Conservation (phyloP, 2,113 vertebrate species). For the Aythya baeri region DNA sequence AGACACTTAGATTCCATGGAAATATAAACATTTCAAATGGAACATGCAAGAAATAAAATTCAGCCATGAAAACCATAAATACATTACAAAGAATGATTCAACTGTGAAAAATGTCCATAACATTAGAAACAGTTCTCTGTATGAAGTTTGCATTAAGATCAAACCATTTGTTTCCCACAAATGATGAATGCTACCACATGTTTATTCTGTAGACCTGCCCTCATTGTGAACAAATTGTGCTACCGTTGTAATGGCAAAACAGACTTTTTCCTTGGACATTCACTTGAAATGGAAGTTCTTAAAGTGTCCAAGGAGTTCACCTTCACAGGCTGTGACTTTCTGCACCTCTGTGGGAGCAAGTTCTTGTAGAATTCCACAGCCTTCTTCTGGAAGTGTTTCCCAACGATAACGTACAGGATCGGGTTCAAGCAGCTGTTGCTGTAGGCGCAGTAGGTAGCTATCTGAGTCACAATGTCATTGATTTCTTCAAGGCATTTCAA, state of each 20-base stretch:
- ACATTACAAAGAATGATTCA: background rate
- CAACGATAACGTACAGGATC: conserved; percentile 91
- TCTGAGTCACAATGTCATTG: conserved; percentile 81
- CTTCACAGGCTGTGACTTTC: conserved; percentile 1
- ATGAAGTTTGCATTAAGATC: background rate
- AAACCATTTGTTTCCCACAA: background rate
- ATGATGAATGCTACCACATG: background rate
- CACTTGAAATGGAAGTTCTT: conserved; percentile 72
- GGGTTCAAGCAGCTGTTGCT: conserved; percentile 97
- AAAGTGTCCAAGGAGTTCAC: conserved; percentile 68
- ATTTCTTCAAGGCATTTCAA: conserved; percentile 53
- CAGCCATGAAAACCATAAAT: background rate
- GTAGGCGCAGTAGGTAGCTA: conserved; percentile 82
- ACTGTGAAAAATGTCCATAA: background rate
- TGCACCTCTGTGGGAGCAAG: conserved; percentile 33
- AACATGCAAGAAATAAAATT: background rate
- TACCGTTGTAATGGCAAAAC: background rate
- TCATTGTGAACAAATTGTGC: background rate
- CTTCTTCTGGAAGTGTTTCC: conserved; percentile 94
- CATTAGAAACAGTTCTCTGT: background rate
- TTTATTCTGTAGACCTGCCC: background rate
- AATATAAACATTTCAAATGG: background rate
- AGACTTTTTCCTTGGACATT: conserved; percentile 46
- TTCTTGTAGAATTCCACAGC: conserved; percentile 79
- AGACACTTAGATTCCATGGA: background rate